Evolutionary conservation across 2,113 vertebrate species (phyloP).

Genomic region (Misgurnus anguillicaudatus): DNA sequence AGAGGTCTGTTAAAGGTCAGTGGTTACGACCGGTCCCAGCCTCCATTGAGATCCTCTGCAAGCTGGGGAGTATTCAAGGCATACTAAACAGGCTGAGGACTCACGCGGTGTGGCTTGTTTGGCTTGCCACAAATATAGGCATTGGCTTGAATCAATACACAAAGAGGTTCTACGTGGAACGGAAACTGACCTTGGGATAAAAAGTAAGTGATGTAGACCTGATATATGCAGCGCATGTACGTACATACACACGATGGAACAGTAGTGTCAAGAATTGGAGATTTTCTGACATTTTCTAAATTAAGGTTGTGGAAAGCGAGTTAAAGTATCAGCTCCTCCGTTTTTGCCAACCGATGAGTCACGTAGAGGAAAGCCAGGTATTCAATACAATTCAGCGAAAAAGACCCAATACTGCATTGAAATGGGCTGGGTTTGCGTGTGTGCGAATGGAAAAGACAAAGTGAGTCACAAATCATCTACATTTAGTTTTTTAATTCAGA

Average conservation of each 20-base stretch:
- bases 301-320: slow-evolving; percentile 3
- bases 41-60: slow-evolving; percentile 37
- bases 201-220: not conserved
- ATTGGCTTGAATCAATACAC: slow-evolving; percentile 6
- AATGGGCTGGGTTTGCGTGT: slow-evolving; percentile 56
- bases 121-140: slow-evolving; percentile 23
- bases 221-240: not conserved
- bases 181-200: not conserved
- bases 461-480: slow-evolving; percentile 49
- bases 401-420: slow-evolving; percentile 63
- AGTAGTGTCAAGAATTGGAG: not conserved
- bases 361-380: slow-evolving; percentile 64
- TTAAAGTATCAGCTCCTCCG: slow-evolving; percentile 1
- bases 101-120: slow-evolving; percentile 25
- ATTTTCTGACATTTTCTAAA: not conserved
- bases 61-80: slow-evolving; percentile 40
- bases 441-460: slow-evolving; percentile 54
- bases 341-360: slow-evolving; percentile 67
- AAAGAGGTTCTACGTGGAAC: slow-evolving; percentile 1
- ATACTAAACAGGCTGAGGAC: slow-evolving; percentile 41
- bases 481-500: slow-evolving; percentile 33
- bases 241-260: not conserved
- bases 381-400: slow-evolving; percentile 73
- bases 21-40: slow-evolving; percentile 43
- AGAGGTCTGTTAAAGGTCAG: slow-evolving; percentile 54